Percentiles rank a stretch among this genome's conserved stretches.
Conservation (phyloP, 2,113 vertebrate genomes). For the Osmerus eperlanus region DNA sequence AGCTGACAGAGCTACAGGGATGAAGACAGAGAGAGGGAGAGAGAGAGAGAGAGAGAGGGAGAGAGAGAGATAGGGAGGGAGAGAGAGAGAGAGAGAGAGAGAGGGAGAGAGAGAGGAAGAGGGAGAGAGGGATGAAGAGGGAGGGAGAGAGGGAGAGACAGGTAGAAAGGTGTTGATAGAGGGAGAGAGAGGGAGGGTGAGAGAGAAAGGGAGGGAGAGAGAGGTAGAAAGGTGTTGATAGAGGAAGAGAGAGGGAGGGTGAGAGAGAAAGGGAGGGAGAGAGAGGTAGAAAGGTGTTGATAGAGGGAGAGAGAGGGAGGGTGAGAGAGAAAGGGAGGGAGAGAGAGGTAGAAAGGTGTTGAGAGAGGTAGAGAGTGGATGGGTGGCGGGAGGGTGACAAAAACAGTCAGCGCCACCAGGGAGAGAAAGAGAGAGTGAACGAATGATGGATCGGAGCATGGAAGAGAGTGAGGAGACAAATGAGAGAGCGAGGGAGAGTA, state of each 20-base stretch:
- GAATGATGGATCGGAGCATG: neutral
- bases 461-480: neutral
- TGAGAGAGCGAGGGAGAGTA: neutral
- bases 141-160: neutral
- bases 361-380: neutral
- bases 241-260: neutral
- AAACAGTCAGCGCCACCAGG: neutral
- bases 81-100: neutral
- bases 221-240: conserved; percentile 15
- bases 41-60: no score
- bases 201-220: neutral
- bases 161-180: no score
- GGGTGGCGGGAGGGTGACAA: neutral
- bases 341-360: neutral
- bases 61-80: conserved; percentile 17
- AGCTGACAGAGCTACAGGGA: neutral
- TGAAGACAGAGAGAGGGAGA: neutral
- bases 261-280: neutral
- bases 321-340: neutral
- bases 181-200: no score
- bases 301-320: neutral
- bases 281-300: neutral
- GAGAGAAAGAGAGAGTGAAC: conserved; percentile 3
- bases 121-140: neutral
- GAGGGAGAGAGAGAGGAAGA: conserved; percentile 16